Conservation (phyloP, 2,888 invertebrate genomes). For the Amorpha juglandis region DNA sequence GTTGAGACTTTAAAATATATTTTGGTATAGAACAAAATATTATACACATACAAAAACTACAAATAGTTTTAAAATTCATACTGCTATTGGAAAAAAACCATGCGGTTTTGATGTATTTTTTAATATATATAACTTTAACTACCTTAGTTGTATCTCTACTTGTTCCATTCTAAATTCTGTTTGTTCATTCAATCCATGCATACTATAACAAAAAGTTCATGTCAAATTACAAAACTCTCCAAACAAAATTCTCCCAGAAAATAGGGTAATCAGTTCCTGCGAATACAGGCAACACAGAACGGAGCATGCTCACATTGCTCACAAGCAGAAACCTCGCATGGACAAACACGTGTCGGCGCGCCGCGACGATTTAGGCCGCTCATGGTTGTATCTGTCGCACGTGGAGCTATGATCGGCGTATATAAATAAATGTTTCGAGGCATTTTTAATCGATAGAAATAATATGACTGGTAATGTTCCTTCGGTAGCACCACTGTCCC, state of each 20-base stretch:
- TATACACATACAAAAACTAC: too few relatives aligned
- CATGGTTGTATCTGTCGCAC: slow-evolving; percentile 50
- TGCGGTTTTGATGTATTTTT: too few relatives aligned
- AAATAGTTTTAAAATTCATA: too few relatives aligned
- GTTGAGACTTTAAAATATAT: too few relatives aligned
- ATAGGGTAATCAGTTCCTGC: slow-evolving; percentile 16
- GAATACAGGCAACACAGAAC: slow-evolving; percentile 10
- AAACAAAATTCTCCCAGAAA: background rate
- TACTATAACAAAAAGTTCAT: too few relatives aligned
- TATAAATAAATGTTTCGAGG: background rate
- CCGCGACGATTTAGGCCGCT: slow-evolving; percentile 39
- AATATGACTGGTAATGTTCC: background rate
- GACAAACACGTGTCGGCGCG: slow-evolving; percentile 53
- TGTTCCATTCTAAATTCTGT: too few relatives aligned
- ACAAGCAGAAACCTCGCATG: slow-evolving; percentile 47
- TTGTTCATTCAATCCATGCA: too few relatives aligned
- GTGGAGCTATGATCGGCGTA: slow-evolving; percentile 34
- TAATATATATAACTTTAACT: too few relatives aligned
- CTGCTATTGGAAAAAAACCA: too few relatives aligned
- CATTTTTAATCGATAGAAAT: background rate
- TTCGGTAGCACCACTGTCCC: too few relatives aligned
- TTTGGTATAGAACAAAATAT: too few relatives aligned
- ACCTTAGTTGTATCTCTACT: too few relatives aligned
- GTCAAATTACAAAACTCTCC: background rate
- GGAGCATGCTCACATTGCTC: slow-evolving; percentile 30